Conservation (phyloP, 2,113 vertebrate genomes). For the Eclectus roratus region DNA sequence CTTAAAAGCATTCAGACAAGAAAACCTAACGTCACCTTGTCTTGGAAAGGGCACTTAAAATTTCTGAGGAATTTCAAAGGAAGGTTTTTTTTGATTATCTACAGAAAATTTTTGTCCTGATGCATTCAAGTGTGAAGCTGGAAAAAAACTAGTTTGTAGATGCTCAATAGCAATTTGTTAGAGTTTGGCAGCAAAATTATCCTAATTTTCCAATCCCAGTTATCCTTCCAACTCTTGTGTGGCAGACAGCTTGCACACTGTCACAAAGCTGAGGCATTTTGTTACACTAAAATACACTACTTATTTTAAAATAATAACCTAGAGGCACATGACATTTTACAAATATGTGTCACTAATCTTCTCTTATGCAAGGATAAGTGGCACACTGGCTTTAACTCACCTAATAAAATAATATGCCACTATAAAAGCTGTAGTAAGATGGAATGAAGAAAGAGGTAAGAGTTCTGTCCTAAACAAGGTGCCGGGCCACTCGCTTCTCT, state of each 20-base stretch:
- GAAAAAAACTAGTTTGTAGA: neutral
- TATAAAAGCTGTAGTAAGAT: neutral
- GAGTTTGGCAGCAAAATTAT: neutral
- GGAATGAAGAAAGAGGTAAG: neutral
- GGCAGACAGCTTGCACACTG: neutral
- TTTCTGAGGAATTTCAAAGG: neutral
- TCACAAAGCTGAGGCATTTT: neutral
- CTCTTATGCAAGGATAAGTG: neutral
- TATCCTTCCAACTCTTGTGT: neutral
- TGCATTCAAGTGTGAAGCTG: neutral
- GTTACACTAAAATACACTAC: neutral
- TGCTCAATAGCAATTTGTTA: neutral
- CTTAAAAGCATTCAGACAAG: neutral
- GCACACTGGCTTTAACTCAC: neutral
- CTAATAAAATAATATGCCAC: neutral
- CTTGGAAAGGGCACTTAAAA: neutral
- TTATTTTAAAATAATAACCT: neutral
- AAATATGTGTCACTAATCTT: neutral
- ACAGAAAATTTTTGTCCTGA: neutral
- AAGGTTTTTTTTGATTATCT: neutral
- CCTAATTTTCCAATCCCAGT: neutral
- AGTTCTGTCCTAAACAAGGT: neutral
- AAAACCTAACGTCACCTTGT: neutral
- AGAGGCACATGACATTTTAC: neutral
- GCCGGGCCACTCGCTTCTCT: accelerated